Base-by-base conservation (phyloP, 2,797 vertebrate genomes). In the Borostomias antarcticus region DNA sequence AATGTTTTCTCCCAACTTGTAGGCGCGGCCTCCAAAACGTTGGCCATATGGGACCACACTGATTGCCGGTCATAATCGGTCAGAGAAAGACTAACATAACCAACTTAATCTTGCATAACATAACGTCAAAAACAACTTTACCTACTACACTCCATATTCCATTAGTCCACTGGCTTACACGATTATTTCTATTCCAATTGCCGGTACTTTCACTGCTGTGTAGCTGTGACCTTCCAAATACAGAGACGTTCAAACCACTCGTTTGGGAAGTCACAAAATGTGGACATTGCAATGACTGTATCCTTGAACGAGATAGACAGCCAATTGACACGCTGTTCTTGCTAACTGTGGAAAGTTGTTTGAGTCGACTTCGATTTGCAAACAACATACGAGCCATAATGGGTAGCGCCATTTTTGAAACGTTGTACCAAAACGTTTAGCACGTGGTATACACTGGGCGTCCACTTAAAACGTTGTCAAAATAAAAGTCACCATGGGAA, bases 341-440 rank as follows among this genome's bases (percentile, higher is more conserved):
- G n/a, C 13, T 30, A 29, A 48, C 19, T 19, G 47, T 40, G 21
- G 23, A 13, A 19, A n/a, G n/a, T 25, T 7, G 29, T 66, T 48
- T 50, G 4, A 58, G 11, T 30, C 19, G 43, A 25, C 52, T 29
- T 40, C 28, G 32, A 21, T 30, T 69, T 21, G 43, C 1, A 58
- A 82, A 62, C 43, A 75, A 47, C 0, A 33, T n/a, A 0, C 74
- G 69, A 2, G 21, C 4, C 0, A 33, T 3, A 13, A 58, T 10
- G 62, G 32, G 56, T 0, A 71, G 75, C 75, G 84, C 84, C 86
- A 88, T 88, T 45, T 84, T 80, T 5, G 6, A 25, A 45, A 17
- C 7, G 13, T 40, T 73, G 60, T 76, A 72, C 72, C 62, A 64
- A 33, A 52, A 68, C 0, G 0, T 30, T n/a, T n/a, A n/a, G 3